A percentile compares a stretch with the other conserved stretches of the same genome.
Conservation (phyloP, 2,113 vertebrate genomes). For the Toxostoma redivivum region DNA sequence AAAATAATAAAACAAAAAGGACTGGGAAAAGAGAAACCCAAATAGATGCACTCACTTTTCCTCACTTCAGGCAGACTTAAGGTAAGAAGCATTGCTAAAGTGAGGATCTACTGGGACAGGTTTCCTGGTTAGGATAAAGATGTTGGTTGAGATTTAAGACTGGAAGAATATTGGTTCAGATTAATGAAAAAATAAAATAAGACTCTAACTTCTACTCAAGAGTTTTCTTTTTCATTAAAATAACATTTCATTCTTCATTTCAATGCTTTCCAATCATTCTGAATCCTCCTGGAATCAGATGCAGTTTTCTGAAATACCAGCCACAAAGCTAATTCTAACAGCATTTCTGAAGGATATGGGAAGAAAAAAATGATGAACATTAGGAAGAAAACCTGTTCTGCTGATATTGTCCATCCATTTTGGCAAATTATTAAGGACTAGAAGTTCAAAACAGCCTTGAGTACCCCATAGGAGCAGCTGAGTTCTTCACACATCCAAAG, state of each 20-base stretch:
- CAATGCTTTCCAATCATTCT: not conserved
- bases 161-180: not conserved
- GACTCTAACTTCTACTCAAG: not conserved
- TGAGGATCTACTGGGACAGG: not conserved
- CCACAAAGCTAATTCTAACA: not conserved
- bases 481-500: not conserved
- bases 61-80: not conserved
- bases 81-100: not conserved
- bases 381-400: not conserved
- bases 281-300: not conserved
- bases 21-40: not conserved
- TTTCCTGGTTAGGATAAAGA: not conserved
- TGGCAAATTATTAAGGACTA: not conserved
- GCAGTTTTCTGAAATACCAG: not conserved
- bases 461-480: not conserved
- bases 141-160: not conserved
- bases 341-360: not conserved
- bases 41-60: not conserved
- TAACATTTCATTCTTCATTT: not conserved
- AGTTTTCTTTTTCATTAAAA: not conserved
- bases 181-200: not conserved
- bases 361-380: not conserved
- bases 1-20: not conserved
- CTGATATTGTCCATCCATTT: not conserved
- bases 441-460: not conserved